Percentiles rank a stretch among this genome's conserved stretches.
These are phyloP conservation scores for Chlorodrepanis virens DNA, from an alignment of 2,113 vertebrate genomes.

Conservation along the genomic window DNA sequence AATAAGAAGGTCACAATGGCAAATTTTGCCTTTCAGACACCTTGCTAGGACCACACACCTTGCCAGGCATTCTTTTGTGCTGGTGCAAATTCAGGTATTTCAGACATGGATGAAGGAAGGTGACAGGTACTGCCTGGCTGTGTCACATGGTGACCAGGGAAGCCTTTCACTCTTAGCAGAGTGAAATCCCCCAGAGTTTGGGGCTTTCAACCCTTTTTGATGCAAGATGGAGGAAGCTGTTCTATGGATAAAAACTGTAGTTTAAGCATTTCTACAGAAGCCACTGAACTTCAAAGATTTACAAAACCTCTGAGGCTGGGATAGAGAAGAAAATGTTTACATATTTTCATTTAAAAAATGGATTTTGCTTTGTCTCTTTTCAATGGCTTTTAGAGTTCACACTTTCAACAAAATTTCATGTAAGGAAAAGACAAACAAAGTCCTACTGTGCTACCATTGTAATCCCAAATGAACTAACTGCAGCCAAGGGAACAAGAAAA, in stretches of 20 bases:
- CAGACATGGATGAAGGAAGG: background rate
- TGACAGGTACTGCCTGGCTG: background rate
- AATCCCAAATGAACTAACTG: background rate
- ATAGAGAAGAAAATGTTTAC: background rate
- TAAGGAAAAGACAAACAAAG: conserved; percentile 16
- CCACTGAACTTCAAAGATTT: background rate
- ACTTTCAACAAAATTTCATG: conserved; percentile 7
- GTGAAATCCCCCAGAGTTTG: background rate
- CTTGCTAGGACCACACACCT: background rate
- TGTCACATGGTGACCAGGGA: background rate
- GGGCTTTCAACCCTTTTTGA: background rate
- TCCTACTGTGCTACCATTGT: conserved; percentile 22
- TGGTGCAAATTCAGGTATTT: background rate
- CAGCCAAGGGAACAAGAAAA: conserved; percentile 12
- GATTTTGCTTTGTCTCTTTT: conserved; percentile 9
- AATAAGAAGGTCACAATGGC: background rate
- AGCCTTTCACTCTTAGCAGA: background rate
- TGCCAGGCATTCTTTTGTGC: background rate
- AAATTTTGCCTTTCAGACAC: background rate
- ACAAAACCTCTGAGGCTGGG: background rate
- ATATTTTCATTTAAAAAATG: background rate
- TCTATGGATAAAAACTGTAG: background rate
- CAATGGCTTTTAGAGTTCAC: background rate
- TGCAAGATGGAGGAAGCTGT: background rate
- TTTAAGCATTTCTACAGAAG: background rate